Conservation (phyloP, 2,888 invertebrate species). For the Sminthurides aquaticus region DNA sequence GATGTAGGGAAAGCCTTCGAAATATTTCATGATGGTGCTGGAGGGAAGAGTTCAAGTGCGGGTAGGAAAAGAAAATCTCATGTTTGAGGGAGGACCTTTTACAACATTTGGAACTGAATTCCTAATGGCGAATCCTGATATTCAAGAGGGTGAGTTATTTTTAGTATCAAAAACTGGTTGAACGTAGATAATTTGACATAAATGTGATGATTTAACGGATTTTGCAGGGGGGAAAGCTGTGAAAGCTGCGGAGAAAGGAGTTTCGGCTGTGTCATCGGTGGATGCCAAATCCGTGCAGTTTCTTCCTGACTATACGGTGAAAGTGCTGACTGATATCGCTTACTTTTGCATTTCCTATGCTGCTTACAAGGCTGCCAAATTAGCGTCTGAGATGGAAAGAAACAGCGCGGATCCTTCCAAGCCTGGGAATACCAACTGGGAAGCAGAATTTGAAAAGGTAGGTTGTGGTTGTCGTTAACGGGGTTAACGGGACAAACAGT, state of each 20-base stretch:
- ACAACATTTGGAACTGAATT: slow-evolving; percentile 81
- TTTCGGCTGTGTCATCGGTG: no score
- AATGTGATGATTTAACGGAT: no score
- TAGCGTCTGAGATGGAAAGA: slow-evolving; percentile 74
- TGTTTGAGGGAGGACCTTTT: slow-evolving; percentile 94
- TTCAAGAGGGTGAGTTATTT: background rate
- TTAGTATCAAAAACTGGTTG: background rate
- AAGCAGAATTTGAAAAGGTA: slow-evolving; percentile 57
- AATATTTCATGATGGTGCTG: slow-evolving; percentile 88
- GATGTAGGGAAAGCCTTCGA: slow-evolving; percentile 55
- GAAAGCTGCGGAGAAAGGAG: no score
- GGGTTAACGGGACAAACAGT: no score
- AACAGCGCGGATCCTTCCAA: slow-evolving; percentile 60
- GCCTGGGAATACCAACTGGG: slow-evolving; percentile 60
- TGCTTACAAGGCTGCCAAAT: slow-evolving; percentile 79
- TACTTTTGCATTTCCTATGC: slow-evolving; percentile 77
- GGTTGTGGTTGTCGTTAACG: no score
- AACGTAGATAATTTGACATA: no score
- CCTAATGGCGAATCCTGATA: slow-evolving; percentile 6
- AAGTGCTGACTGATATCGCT: slow-evolving; percentile 73
- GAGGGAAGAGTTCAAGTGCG: slow-evolving; percentile 92
- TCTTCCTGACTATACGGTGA: slow-evolving; percentile 85
- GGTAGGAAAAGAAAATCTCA: slow-evolving; percentile 82
- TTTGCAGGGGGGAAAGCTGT: no score
- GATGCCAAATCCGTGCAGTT: no score